phyloP scores from a whole-genome alignment of 2,888 invertebrate species.

The Biston betularia region DNA sequence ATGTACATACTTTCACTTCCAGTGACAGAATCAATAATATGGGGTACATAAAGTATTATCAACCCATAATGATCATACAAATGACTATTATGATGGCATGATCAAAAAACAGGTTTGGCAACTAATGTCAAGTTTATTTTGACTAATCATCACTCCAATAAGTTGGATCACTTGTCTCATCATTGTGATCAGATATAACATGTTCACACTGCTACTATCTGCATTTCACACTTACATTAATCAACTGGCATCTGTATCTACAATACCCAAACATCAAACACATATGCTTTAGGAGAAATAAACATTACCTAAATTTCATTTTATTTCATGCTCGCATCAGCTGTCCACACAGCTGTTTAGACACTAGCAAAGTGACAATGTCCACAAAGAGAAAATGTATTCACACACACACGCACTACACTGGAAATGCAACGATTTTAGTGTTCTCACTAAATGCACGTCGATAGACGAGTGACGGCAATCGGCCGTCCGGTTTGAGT shows the following conservation, averaged over 20 bases:
- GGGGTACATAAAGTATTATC: slow-evolving; percentile 20
- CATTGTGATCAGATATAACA: slow-evolving; percentile 41
- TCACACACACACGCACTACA: slow-evolving; percentile 65
- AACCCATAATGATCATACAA: slow-evolving; percentile 14
- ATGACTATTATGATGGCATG: slow-evolving; percentile 19
- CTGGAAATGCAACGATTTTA: slow-evolving; percentile 67
- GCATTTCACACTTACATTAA: slow-evolving; percentile 39
- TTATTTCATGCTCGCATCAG: slow-evolving; percentile 80
- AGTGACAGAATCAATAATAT: slow-evolving; percentile 11
- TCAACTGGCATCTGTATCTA: slow-evolving; percentile 21
- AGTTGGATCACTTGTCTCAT: slow-evolving; percentile 27
- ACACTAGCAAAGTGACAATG: slow-evolving; percentile 52
- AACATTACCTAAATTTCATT: slow-evolving; percentile 82
- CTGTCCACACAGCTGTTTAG: slow-evolving; percentile 69
- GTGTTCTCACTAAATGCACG: slow-evolving; percentile 78
- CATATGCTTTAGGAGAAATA: slow-evolving; percentile 22
- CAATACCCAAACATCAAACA: slow-evolving; percentile 11
- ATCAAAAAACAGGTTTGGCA: slow-evolving; percentile 30
- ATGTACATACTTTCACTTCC: slow-evolving; percentile 54
- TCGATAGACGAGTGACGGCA: slow-evolving; percentile 58
- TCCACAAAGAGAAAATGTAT: slow-evolving; percentile 52
- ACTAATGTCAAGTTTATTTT: slow-evolving; percentile 36
- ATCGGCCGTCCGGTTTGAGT: slow-evolving; percentile 63
- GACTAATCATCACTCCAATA: slow-evolving; percentile 42
- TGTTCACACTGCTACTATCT: slow-evolving; percentile 52